Conservation (phyloP, 2,113 vertebrate species). For the Erinaceus europaeus region DNA sequence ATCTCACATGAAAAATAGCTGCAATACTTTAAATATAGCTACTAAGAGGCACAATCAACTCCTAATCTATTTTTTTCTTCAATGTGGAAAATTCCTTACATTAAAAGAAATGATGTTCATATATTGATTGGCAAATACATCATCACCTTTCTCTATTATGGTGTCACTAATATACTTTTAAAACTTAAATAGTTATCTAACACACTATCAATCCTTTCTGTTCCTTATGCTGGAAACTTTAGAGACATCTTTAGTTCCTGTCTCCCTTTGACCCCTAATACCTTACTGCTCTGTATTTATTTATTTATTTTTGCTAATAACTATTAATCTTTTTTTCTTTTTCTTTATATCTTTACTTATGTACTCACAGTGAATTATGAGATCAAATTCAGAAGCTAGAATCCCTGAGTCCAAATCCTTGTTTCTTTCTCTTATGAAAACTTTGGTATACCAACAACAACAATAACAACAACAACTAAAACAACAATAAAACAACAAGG, state of each 20-base stretch:
- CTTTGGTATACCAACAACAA: too few species aligned
- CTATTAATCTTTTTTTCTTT: neutral
- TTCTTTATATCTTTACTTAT: neutral
- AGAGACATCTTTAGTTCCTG: neutral
- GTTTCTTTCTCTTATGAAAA: too few species aligned
- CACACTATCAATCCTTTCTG: constrained; percentile 8
- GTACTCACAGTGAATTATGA: neutral
- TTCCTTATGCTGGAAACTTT: constrained; percentile 4
- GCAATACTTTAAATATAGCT: constrained; percentile 39
- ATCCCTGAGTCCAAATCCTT: neutral
- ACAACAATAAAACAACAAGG: too few species aligned
- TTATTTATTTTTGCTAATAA: neutral
- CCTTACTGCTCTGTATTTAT: neutral
- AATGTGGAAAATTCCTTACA: constrained; percentile 48
- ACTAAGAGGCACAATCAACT: constrained; percentile 44
- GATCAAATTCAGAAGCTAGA: neutral
- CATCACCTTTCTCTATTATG: constrained; percentile 42
- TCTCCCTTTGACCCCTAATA: constrained; percentile 4
- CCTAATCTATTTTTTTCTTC: constrained; percentile 58
- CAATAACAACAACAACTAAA: too few species aligned
- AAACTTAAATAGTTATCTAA: constrained; percentile 48
- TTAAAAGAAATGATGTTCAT: constrained; percentile 65
- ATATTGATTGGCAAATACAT: constrained; percentile 60
- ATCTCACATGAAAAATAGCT: constrained; percentile 61
- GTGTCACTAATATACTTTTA: constrained; percentile 48